Evolutionary conservation across 2,113 vertebrate species (phyloP).

Genomic region (Amblyornis subalaris): DNA sequence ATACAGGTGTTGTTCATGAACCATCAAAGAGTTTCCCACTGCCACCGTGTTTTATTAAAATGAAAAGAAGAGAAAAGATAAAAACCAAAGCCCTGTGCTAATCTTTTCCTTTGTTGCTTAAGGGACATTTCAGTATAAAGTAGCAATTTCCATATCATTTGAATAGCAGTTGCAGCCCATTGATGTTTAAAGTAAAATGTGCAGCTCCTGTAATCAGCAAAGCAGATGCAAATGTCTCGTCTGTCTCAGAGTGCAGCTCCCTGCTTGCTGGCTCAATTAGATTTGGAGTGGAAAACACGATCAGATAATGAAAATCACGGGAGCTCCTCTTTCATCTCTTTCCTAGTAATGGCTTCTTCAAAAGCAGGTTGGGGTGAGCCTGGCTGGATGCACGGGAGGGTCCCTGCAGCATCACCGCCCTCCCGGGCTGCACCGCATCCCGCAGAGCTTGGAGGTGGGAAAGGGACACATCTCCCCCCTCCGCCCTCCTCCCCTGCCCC

Average conservation of each 20-base stretch:
- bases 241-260: not conserved
- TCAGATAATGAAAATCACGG: not conserved
- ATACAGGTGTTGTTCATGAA: constrained; percentile 13
- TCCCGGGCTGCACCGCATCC: not conserved
- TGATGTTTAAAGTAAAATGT: constrained; percentile 40
- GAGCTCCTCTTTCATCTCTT: not conserved
- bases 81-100: constrained; percentile 10
- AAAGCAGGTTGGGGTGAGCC: not conserved
- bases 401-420: not conserved
- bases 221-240: constrained; percentile 30
- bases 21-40: not conserved
- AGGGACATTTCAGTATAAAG: constrained; percentile 44
- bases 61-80: not conserved
- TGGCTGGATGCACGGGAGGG: rapidly evolving
- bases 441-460: rapidly evolving
- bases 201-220: constrained; percentile 30
- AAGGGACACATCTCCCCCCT: rapidly evolving
- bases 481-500: not conserved
- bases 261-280: not conserved
- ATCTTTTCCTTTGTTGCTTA: constrained; percentile 52
- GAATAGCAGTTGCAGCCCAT: constrained; percentile 53
- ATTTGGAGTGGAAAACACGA: not conserved
- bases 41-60: not conserved
- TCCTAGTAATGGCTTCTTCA: not conserved
- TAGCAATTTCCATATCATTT: constrained; percentile 65